phyloP scores from a whole-genome alignment of 2,888 invertebrate genomes.

The Homarus gammarus region DNA sequence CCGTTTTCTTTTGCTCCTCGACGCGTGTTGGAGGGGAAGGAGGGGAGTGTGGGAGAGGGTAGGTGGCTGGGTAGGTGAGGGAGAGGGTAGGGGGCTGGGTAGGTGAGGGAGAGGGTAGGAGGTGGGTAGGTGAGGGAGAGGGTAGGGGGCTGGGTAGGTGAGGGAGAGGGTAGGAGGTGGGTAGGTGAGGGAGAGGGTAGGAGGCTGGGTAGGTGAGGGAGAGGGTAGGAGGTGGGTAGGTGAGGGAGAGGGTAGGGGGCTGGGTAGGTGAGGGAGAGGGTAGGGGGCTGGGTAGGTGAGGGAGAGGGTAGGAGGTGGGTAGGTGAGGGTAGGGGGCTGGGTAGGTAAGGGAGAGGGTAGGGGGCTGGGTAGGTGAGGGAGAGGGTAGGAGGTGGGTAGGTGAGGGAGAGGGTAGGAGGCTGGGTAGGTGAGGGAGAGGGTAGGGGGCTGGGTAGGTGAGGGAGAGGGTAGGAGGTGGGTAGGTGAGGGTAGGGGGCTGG shows the following conservation, averaged over 20 bases:
- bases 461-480: not conserved
- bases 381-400: not conserved
- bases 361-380: too few species aligned
- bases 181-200: not conserved
- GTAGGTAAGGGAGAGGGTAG: too few species aligned
- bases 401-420: not conserved
- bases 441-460: not conserved
- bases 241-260: not conserved
- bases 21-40: not conserved
- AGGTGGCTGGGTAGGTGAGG: too few species aligned
- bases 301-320: too few species aligned
- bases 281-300: too few species aligned
- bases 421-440: not conserved
- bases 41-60: not conserved
- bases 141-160: too few species aligned
- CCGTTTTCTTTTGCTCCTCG: not conserved
- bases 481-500: too few species aligned
- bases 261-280: too few species aligned
- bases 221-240: not conserved
- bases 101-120: not conserved
- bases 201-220: not conserved
- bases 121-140: not conserved
- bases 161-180: not conserved
- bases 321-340: too few species aligned
- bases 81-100: not conserved